Evolutionary conservation across 1,140 invertebrate species (phyloP), one percentile per base, ranked within the genome.

Genomic region (Bilobella aurantiaca): DNA sequence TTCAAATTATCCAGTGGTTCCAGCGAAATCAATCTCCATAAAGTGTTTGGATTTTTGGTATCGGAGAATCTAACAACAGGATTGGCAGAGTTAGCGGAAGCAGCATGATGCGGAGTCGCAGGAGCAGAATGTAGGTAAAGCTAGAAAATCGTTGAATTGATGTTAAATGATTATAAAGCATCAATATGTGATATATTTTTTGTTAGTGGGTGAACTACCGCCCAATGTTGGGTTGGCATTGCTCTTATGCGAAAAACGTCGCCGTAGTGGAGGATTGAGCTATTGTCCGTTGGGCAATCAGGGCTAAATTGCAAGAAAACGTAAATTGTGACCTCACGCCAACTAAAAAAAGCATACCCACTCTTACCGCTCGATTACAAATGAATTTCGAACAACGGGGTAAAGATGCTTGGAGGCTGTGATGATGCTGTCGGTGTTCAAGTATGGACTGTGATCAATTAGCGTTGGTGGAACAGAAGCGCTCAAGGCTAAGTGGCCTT

Each of bases 361-460:
- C n/a, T n/a, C 59, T 53, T 47, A 70, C 69, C 62, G 59, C 61
- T 72, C 71, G 32, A 72, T 63, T 2, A 72, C 56, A 28, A 68
- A 72, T 0, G 71, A 69, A 31, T 72, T 72, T 32, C 71, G 30
- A 16, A 72, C 66, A 16, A 69, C 67, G 25, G 71, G 71, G 32
- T 29, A 72, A 18, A 69, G 32, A 16, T 67, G 46, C 18, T 65
- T 56, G 18, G 71, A 72, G 3, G 60, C 65, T 23, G 71, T 62
- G 53, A 72, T 68, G 21, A 72, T 34, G 34, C 68, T 72, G 29
- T 69, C 68, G 0, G 66, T 69, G 25, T 65, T 62, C n/a, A 72
- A 57, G 30, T 46, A 72, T 2, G 65, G 71, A 28, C 46, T 46
- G 5, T 66, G 34, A 23, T 72, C 71, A 58, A 72, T 64, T 0